These are phyloP conservation scores for Aphelenchoides fujianensis DNA, from an alignment of 1,140 invertebrate species.

Conservation along the genomic window DNA sequence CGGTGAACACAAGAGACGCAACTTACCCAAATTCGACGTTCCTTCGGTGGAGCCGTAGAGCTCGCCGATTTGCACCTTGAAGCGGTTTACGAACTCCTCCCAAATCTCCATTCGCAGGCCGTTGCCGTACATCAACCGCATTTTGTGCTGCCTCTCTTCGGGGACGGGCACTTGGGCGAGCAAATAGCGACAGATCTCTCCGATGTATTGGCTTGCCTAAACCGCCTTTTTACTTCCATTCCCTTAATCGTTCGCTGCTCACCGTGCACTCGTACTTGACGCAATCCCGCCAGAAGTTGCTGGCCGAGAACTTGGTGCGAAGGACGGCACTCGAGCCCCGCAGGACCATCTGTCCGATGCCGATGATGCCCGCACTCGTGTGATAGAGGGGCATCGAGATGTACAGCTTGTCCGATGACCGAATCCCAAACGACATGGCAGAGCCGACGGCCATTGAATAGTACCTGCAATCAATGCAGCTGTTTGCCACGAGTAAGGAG, in stretches of 20 bases:
- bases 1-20: neutral
- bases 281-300: conserved; percentile 90
- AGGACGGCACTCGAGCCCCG: conserved; percentile 81
- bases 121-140: conserved; percentile 88
- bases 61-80: conserved; percentile 82
- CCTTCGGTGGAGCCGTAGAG: conserved; percentile 98
- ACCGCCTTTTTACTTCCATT: conserved; percentile 33
- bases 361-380: conserved; percentile 77
- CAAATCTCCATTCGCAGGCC: conserved; percentile 92
- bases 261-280: conserved; percentile 90
- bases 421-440: conserved; percentile 66
- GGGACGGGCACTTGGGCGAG: conserved; percentile 76
- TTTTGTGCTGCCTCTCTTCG: conserved; percentile 77
- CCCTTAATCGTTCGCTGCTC: conserved; percentile 63
- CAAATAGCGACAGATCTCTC: conserved; percentile 95
- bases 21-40: conserved; percentile 76
- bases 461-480: conserved; percentile 49
- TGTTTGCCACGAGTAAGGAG: conserved; percentile 3
- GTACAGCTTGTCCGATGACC: conserved; percentile 76
- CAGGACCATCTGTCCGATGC: conserved; percentile 76
- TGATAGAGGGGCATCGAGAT: conserved; percentile 88
- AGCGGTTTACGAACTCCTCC: conserved; percentile 82
- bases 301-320: conserved; percentile 88
- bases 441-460: conserved; percentile 60
- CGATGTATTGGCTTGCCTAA: conserved; percentile 90